These are phyloP conservation scores for Typhlichthys subterraneus DNA, from an alignment of 2,797 vertebrate species.

Conservation along the genomic window DNA sequence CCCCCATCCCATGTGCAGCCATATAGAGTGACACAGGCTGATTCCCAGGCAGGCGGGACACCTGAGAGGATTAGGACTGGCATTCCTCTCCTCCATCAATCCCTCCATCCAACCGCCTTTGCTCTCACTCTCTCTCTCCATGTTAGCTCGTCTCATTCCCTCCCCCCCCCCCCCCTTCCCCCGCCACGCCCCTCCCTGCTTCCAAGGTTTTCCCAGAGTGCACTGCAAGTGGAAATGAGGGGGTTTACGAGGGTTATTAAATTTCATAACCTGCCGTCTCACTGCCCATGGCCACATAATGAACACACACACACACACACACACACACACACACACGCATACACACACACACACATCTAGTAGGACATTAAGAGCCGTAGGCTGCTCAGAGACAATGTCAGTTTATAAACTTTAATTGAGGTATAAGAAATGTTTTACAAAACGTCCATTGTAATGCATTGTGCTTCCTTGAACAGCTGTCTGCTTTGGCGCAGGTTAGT, in stretches of 20 bases:
- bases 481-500: no score
- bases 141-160: constrained; percentile 2
- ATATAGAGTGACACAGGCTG: constrained; percentile 56
- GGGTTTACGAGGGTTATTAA: constrained; percentile 58
- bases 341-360: constrained; percentile 13
- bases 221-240: constrained; percentile 56
- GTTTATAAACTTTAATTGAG: no score
- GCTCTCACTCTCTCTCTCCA: constrained; percentile 4
- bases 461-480: no score
- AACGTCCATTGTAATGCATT: no score
- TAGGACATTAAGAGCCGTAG: no score
- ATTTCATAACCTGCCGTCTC: constrained; percentile 64
- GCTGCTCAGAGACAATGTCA: no score
- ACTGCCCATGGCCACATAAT: constrained; percentile 53
- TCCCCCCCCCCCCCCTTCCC: constrained; percentile 4
- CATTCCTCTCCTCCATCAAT: constrained; percentile 51
- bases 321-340: constrained; percentile 2
- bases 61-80: constrained; percentile 71
- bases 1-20: no score
- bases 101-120: constrained; percentile 32
- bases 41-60: constrained; percentile 63
- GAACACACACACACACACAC: constrained; percentile 27
- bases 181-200: constrained; percentile 1
- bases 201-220: constrained; percentile 28
- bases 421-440: no score